Evolutionary conservation across 1,140 invertebrate genomes (phyloP).

Genomic region (Drosophila virilis): DNA sequence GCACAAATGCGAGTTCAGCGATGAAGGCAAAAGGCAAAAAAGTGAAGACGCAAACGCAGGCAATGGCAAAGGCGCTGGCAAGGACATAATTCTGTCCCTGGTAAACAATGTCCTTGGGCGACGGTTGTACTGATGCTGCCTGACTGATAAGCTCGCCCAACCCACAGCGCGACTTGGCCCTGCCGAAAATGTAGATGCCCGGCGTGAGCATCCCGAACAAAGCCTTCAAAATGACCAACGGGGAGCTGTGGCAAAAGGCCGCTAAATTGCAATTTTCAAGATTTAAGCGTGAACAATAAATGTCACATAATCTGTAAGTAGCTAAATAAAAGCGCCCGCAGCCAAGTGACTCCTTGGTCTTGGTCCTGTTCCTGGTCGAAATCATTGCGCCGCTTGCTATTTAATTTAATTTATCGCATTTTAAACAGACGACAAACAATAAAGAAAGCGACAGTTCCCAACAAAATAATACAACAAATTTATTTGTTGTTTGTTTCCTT

Average conservation of each 20-base stretch:
- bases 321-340: conserved; percentile 72
- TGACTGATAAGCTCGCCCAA: conserved; percentile 33
- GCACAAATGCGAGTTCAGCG: conserved; percentile 16
- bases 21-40: conserved; percentile 4
- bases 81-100: conserved; percentile 58
- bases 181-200: neutral
- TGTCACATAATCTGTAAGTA: conserved; percentile 82
- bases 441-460: conserved; percentile 38
- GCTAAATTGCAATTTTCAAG: conserved; percentile 81
- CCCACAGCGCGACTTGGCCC: neutral
- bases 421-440: conserved; percentile 78
- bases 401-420: conserved; percentile 83
- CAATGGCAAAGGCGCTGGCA: conserved; percentile 10
- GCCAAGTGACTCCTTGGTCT: conserved; percentile 15
- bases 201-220: neutral
- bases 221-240: conserved; percentile 48
- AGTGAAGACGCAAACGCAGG: conserved; percentile 1
- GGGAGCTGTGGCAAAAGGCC: conserved; percentile 37
- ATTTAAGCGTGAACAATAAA: conserved; percentile 83
- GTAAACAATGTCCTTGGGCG: conserved; percentile 67
- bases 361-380: neutral
- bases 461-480: conserved; percentile 65
- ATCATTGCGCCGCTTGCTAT: conserved; percentile 37
- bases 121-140: conserved; percentile 17
- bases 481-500: conserved; percentile 76